These are phyloP conservation scores for Albula glossodonta DNA, from an alignment of 2,113 vertebrate species.

Conservation along the genomic window DNA sequence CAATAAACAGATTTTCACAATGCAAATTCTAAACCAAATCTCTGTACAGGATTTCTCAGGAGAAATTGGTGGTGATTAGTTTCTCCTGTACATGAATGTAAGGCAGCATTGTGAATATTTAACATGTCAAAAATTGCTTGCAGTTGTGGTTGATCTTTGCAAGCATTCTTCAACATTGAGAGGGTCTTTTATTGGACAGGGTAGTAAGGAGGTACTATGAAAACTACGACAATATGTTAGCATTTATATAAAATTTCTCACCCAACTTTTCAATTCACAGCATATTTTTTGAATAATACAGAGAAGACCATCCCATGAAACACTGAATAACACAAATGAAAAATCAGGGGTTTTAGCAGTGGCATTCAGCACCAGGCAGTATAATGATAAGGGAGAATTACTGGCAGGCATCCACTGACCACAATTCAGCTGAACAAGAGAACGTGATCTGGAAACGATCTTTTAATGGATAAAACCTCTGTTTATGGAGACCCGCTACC, in stretches of 20 bases:
- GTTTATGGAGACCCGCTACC: no score
- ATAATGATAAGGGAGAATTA: neutral
- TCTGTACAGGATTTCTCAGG: neutral
- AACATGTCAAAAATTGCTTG: neutral
- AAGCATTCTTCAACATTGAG: no score
- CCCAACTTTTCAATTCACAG: neutral
- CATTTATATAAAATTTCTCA: neutral
- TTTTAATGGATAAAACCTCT: neutral
- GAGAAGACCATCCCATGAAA: neutral
- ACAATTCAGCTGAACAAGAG: neutral
- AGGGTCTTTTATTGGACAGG: no score
- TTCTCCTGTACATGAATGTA: neutral
- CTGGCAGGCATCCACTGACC: neutral
- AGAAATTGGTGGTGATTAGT: neutral
- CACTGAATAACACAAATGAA: neutral
- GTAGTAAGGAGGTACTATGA: neutral
- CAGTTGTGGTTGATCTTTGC: neutral
- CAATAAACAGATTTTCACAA: neutral
- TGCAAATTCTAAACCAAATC: neutral
- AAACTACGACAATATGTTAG: neutral
- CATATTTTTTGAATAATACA: neutral
- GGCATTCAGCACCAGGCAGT: neutral
- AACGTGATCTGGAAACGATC: neutral
- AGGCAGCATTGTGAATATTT: neutral
- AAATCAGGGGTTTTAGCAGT: neutral